These are phyloP conservation scores for Artemia sinica DNA, from an alignment of 2,888 invertebrate genomes.

Conservation along the genomic window DNA sequence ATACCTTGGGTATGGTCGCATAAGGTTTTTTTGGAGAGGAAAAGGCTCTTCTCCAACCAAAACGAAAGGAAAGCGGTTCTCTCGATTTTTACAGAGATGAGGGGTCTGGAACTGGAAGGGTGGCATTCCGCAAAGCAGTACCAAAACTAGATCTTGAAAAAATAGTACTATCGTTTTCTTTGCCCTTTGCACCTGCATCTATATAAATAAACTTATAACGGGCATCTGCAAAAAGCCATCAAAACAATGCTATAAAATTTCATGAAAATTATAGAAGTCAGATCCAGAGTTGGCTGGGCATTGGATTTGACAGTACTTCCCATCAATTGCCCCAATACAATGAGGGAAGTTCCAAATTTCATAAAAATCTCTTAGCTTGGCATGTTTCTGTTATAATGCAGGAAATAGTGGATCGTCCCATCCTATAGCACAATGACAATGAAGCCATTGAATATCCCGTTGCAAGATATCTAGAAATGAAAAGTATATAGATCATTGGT, in stretches of 20 bases:
- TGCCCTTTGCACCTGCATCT: constrained; percentile 28
- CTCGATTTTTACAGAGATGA: constrained; percentile 27
- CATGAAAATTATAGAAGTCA: neutral
- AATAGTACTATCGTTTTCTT: constrained; percentile 27
- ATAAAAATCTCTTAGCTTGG: neutral
- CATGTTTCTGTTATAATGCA: too few species aligned
- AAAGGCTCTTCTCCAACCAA: constrained; percentile 28
- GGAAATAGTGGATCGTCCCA: too few species aligned
- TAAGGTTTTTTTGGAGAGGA: constrained; percentile 24
- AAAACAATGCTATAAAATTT: too few species aligned
- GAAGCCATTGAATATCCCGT: too few species aligned
- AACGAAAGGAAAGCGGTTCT: constrained; percentile 26
- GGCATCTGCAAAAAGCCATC: too few species aligned
- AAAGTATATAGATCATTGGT: too few species aligned
- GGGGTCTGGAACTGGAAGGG: constrained; percentile 26
- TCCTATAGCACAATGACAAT: too few species aligned
- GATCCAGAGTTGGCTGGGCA: neutral
- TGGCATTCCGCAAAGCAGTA: constrained; percentile 16
- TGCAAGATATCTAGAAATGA: too few species aligned
- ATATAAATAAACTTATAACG: constrained; percentile 28
- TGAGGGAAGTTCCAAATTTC: neutral
- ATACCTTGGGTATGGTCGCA: neutral
- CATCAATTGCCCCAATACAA: neutral
- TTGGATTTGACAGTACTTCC: neutral
- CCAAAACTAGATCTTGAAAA: constrained; percentile 20